These are phyloP conservation scores for Diachasmimorpha longicaudata DNA, from an alignment of 1,140 invertebrate species.

Conservation along the genomic window DNA sequence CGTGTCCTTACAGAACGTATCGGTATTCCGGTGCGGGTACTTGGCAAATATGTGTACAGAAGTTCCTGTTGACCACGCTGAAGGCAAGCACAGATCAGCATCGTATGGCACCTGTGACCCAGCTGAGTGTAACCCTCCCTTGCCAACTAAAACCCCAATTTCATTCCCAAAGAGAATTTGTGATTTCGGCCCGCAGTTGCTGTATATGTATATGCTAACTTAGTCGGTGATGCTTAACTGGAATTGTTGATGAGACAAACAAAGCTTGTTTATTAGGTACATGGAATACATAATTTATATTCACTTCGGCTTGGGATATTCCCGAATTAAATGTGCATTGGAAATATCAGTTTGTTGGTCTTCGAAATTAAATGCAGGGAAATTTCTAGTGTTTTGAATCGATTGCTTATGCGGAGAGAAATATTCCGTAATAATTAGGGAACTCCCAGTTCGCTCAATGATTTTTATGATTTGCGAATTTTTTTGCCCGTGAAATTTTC, in stretches of 20 bases:
- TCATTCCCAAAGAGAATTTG: conserved; percentile 1
- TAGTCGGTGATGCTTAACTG: neutral
- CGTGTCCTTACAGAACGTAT: neutral
- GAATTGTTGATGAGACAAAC: neutral
- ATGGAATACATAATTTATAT: neutral
- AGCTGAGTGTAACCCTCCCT: neutral
- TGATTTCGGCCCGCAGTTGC: neutral
- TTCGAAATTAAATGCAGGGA: too few species aligned
- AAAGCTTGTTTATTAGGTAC: neutral
- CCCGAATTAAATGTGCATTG: neutral
- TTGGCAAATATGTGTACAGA: conserved; percentile 3
- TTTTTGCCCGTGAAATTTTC: too few species aligned
- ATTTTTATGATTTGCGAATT: too few species aligned
- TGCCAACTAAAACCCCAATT: neutral
- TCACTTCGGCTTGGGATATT: neutral
- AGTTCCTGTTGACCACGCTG: neutral
- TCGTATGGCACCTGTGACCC: conserved; percentile 5
- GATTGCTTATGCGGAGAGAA: too few species aligned
- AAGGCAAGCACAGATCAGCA: neutral
- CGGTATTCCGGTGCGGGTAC: conserved; percentile 4
- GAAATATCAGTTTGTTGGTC: too few species aligned
- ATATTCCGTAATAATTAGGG: too few species aligned
- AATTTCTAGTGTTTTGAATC: too few species aligned
- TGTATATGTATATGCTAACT: neutral
- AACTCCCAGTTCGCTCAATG: too few species aligned